A percentile compares a stretch with the other conserved stretches of the same genome.
phyloP scores from a whole-genome alignment of 2,113 vertebrate genomes.

The Corydoras sp. region DNA sequence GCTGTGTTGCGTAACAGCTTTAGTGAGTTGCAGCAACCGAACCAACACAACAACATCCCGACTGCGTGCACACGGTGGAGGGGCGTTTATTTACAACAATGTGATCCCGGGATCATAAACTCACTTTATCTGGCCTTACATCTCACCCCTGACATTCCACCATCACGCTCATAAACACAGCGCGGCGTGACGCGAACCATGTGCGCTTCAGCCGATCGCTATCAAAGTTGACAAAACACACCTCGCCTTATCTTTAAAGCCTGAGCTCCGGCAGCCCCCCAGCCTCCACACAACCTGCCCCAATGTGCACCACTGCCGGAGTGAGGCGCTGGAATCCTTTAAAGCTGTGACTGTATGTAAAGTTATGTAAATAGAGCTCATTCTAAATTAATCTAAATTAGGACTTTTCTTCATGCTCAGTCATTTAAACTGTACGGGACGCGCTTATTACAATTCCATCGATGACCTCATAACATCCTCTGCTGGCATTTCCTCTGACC shows the following conservation, averaged over 20 bases:
- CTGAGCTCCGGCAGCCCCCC: constrained; percentile 53
- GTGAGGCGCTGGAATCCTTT: too few relatives aligned
- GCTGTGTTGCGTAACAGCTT: too few relatives aligned
- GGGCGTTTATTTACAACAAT: constrained; percentile 48
- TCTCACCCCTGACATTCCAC: constrained; percentile 43
- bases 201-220: constrained; percentile 52
- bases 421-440: too few relatives aligned
- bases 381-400: too few relatives aligned
- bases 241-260: constrained; percentile 49
- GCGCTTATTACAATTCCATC: too few relatives aligned
- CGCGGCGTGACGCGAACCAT: constrained; percentile 44
- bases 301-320: constrained; percentile 18
- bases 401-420: too few relatives aligned
- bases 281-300: constrained; percentile 33
- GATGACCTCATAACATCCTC: too few relatives aligned
- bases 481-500: too few relatives aligned
- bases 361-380: too few relatives aligned
- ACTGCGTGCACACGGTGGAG: constrained; percentile 17
- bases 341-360: too few relatives aligned
- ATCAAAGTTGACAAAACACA: constrained; percentile 54
- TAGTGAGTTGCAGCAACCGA: not conserved
- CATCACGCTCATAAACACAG: constrained; percentile 54
- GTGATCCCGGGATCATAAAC: constrained; percentile 23
- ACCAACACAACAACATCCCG: constrained; percentile 1
- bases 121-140: constrained; percentile 18